Conservation (phyloP, 2,888 invertebrate species). For the Cosmia pyralina region DNA sequence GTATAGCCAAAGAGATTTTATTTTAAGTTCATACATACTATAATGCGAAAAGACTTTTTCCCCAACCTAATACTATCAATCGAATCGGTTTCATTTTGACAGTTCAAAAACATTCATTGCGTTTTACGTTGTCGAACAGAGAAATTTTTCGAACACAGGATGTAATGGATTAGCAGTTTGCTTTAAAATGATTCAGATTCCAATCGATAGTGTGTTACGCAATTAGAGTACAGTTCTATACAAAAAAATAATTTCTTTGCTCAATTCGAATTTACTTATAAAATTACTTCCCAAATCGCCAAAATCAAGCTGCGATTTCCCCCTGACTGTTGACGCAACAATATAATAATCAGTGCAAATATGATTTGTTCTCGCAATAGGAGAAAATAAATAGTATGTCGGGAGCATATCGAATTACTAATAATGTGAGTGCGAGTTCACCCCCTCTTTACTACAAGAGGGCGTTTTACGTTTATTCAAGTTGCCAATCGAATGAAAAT, state of each 20-base stretch:
- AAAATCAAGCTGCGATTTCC: constrained; percentile 45
- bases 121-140: too few relatives aligned
- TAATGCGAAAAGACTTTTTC: too few relatives aligned
- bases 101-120: too few relatives aligned
- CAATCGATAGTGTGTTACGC: too few relatives aligned
- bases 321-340: constrained; percentile 64
- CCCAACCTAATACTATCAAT: too few relatives aligned
- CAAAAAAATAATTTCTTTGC: background rate
- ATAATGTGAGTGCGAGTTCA: constrained; percentile 52
- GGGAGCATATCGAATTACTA: constrained; percentile 72
- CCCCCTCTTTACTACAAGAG: constrained; percentile 43
- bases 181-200: too few relatives aligned
- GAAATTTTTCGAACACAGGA: too few relatives aligned
- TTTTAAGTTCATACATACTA: too few relatives aligned
- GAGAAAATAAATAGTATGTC: constrained; percentile 66
- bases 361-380: constrained; percentile 71
- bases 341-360: constrained; percentile 74
- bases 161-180: too few relatives aligned
- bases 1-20: too few relatives aligned
- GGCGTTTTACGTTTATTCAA: constrained; percentile 40
- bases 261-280: background rate
- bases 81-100: too few relatives aligned
- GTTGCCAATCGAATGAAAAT: constrained; percentile 39
- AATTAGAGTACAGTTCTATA: background rate
- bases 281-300: constrained; percentile 22